phyloP scores from a whole-genome alignment of 2,888 invertebrate genomes.

The Prostheceraeus crozeri region DNA sequence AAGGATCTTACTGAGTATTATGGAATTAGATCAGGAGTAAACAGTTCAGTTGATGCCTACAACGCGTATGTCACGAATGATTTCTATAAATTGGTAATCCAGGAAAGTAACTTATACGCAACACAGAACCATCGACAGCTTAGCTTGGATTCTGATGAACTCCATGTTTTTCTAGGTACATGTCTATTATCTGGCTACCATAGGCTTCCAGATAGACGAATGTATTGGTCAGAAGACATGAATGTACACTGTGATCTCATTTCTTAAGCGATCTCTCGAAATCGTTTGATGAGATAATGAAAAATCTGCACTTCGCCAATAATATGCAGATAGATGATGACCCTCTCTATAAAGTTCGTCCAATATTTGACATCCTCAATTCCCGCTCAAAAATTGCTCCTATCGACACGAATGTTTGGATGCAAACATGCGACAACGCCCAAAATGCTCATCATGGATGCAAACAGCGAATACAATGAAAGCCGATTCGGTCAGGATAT shows the following conservation, averaged over 20 bases:
- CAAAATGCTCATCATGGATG: background rate
- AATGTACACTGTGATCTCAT: background rate
- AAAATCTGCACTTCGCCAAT: slow-evolving; percentile 16
- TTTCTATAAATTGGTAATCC: background rate
- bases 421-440: too few species aligned
- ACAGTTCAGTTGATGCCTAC: background rate
- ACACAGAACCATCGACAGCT: slow-evolving; percentile 3
- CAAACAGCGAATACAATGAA: slow-evolving; percentile 21
- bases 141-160: slow-evolving; percentile 7
- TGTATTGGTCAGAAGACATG: slow-evolving; percentile 20
- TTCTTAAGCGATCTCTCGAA: background rate
- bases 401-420: background rate
- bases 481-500: slow-evolving; percentile 16
- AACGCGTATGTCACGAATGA: background rate
- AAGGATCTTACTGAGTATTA: too few species aligned
- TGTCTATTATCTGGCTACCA: slow-evolving; percentile 23
- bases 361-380: slow-evolving; percentile 21
- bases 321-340: slow-evolving; percentile 23
- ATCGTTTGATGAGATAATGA: background rate
- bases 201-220: slow-evolving; percentile 8
- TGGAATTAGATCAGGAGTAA: background rate
- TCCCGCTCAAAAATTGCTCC: background rate
- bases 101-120: slow-evolving; percentile 10
- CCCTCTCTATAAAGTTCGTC: slow-evolving; percentile 21
- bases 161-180: background rate